Evolutionary conservation across 2,888 invertebrate species (phyloP).

Genomic region (Gymnocheta viridis): DNA sequence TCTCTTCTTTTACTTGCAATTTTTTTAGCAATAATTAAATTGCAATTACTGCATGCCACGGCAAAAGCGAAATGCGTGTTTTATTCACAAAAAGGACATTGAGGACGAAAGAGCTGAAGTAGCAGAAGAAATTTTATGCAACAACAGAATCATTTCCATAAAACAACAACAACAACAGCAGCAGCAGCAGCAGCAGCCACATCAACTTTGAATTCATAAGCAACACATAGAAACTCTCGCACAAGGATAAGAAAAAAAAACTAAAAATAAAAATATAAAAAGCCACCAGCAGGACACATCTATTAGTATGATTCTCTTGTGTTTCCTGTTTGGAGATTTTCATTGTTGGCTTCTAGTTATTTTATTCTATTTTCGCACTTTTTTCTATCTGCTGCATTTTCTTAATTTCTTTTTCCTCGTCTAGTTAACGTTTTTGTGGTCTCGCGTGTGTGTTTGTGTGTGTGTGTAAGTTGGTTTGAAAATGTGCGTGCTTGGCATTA

Average conservation of each 20-base stretch:
- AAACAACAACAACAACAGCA: constrained; percentile 6
- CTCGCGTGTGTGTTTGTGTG: neutral
- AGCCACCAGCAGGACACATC: constrained; percentile 51
- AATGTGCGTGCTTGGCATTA: constrained; percentile 63
- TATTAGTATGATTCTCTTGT: constrained; percentile 58
- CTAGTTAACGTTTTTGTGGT: neutral
- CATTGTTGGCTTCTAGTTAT: constrained; percentile 32
- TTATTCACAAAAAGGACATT: constrained; percentile 10
- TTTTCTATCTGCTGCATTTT: neutral
- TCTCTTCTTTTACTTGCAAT: constrained; percentile 7
- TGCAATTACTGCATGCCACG: constrained; percentile 56
- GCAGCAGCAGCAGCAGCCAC: constrained; percentile 11
- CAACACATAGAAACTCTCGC: neutral
- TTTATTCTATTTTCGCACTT: constrained; percentile 3
- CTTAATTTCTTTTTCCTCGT: constrained; percentile 40
- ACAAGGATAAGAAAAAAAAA: constrained; percentile 16
- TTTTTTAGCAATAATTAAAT: constrained; percentile 59
- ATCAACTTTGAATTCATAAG: constrained; percentile 13
- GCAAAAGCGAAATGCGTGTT: constrained; percentile 41
- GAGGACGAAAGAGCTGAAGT: neutral
- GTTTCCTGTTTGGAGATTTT: constrained; percentile 59
- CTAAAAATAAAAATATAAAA: constrained; percentile 20
- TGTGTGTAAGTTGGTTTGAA: constrained; percentile 23
- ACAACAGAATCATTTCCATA: constrained; percentile 31
- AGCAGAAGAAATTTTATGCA: constrained; percentile 28